These are phyloP conservation scores for Metridium senile DNA, from an alignment of 92 coral and sea anemone species.

Conservation along the genomic window DNA sequence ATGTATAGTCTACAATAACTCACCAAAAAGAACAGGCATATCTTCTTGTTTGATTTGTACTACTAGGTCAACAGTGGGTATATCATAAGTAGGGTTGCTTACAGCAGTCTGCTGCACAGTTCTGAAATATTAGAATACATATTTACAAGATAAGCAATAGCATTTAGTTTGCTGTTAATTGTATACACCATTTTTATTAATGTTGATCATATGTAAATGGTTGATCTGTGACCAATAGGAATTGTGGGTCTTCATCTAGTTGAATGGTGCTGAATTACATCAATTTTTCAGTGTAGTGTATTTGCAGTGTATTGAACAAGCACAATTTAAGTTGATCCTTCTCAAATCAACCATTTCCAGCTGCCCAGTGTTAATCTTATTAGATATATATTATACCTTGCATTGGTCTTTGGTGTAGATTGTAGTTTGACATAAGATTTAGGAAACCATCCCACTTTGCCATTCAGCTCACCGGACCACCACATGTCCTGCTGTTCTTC, in stretches of 20 bases:
- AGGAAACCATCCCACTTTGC: slow-evolving; percentile 86
- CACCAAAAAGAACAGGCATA: slow-evolving; percentile 33
- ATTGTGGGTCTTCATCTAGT: too few species aligned
- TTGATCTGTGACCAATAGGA: too few species aligned
- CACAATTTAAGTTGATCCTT: too few species aligned
- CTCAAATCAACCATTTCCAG: too few species aligned
- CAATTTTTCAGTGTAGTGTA: too few species aligned
- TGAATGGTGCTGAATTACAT: too few species aligned
- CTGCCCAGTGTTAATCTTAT: not conserved
- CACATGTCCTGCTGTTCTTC: slow-evolving; percentile 94
- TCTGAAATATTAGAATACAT: not conserved
- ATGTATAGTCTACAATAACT: too few species aligned
- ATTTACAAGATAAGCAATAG: not conserved
- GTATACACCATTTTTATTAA: too few species aligned
- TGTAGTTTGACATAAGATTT: slow-evolving; percentile 76
- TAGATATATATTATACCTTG: slow-evolving; percentile 17
- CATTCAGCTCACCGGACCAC: slow-evolving; percentile 95
- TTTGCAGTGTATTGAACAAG: too few species aligned
- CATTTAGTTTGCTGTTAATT: too few species aligned
- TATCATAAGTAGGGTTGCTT: not conserved
- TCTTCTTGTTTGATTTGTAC: slow-evolving; percentile 7
- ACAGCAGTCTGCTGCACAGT: not conserved
- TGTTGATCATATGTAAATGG: too few species aligned
- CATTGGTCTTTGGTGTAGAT: slow-evolving; percentile 43
- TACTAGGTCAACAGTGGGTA: slow-evolving; percentile 4